Percentiles rank a stretch among this genome's conserved stretches.
These are phyloP conservation scores for Lepidonotus clava DNA, from an alignment of 2,888 invertebrate species.

Conservation along the genomic window DNA sequence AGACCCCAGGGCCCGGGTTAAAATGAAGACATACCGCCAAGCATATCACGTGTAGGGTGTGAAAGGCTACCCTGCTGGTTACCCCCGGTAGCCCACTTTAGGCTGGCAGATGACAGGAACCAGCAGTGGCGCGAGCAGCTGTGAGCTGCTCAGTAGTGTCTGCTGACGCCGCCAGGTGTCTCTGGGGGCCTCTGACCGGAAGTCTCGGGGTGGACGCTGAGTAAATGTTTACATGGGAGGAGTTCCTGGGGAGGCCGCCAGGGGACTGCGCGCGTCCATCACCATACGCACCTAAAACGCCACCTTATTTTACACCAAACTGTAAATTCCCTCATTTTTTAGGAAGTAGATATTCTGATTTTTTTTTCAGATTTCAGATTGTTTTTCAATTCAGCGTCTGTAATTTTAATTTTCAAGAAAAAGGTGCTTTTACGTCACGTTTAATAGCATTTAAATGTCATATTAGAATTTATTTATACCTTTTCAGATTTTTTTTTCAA, in stretches of 20 bases:
- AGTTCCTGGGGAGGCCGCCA: neutral
- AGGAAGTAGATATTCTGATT: no score
- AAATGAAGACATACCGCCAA: no score
- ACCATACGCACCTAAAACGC: neutral
- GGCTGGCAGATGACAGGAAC: slow-evolving; percentile 36
- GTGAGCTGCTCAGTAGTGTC: slow-evolving; percentile 24
- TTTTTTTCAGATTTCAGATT: no score
- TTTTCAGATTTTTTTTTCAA: no score
- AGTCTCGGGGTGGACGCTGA: slow-evolving; percentile 27
- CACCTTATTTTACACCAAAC: no score
- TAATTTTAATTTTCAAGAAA: no score
- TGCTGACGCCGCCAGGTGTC: slow-evolving; percentile 34
- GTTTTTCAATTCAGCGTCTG: no score
- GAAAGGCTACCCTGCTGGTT: slow-evolving; percentile 23
- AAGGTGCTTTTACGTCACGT: no score
- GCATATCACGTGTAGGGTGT: neutral
- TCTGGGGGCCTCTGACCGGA: neutral
- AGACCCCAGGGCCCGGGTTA: no score
- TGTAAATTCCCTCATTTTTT: no score
- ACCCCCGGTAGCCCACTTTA: neutral
- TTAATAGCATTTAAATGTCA: no score
- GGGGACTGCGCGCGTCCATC: slow-evolving; percentile 5
- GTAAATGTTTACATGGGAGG: slow-evolving; percentile 17
- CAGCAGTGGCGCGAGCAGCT: slow-evolving; percentile 22
- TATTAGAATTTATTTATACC: no score